A percentile compares a stretch with the other conserved stretches of the same genome.
Evolutionary conservation across 2,113 vertebrate genomes (phyloP).

Genomic region (Zosterops japonicus): DNA sequence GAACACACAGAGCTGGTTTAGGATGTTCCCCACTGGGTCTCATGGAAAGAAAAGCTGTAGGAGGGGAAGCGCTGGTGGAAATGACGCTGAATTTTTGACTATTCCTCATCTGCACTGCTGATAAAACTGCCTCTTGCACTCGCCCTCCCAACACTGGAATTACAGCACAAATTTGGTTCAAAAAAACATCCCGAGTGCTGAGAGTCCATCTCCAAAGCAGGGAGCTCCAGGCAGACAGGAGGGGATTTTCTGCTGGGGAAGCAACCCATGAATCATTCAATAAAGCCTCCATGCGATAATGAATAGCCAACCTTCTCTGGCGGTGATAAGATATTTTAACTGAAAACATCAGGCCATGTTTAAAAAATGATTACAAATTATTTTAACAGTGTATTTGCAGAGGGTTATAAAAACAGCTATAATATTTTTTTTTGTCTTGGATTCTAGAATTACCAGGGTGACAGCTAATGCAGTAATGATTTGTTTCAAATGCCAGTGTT

Average conservation of each 20-base stretch:
- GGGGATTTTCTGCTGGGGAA: not conserved
- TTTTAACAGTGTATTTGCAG: slow-evolving; percentile 78
- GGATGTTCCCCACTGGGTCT: fast-evolving
- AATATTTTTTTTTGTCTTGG: slow-evolving; percentile 77
- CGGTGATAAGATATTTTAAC: slow-evolving; percentile 69
- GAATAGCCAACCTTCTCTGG: slow-evolving; percentile 13
- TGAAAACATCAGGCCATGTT: slow-evolving; percentile 63
- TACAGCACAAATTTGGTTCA: not conserved
- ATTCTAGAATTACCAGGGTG: slow-evolving; percentile 81
- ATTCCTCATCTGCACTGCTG: not conserved
- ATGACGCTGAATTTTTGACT: fast-evolving
- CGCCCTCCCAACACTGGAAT: not conserved
- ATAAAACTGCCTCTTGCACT: not conserved
- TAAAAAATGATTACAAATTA: slow-evolving; percentile 79
- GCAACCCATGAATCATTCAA: not conserved
- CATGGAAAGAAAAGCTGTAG: fast-evolving
- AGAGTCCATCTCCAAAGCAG: not conserved
- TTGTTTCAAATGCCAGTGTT: slow-evolving; percentile 88
- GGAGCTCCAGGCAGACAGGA: not conserved
- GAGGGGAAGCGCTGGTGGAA: fast-evolving
- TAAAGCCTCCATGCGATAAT: not conserved
- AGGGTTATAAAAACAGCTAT: slow-evolving; percentile 81
- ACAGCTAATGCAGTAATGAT: slow-evolving; percentile 86
- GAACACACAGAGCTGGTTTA: fast-evolving
- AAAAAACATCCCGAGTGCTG: not conserved